A percentile compares a stretch with the other conserved stretches of the same genome.
These are phyloP conservation scores for Drosophila nannoptera DNA, from an alignment of 1,140 invertebrate genomes.

Conservation along the genomic window DNA sequence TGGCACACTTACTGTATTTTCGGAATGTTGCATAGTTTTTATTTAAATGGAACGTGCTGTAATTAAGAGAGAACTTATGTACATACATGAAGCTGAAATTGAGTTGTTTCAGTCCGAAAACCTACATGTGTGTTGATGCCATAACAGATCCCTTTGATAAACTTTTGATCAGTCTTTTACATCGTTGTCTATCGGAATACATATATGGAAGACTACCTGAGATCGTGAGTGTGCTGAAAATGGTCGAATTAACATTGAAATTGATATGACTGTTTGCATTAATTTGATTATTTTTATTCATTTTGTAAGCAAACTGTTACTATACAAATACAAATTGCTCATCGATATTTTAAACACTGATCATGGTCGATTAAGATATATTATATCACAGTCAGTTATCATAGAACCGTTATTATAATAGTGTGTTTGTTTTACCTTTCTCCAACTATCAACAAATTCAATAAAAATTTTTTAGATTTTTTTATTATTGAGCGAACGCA, in stretches of 20 bases:
- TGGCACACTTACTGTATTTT: slow-evolving; percentile 23
- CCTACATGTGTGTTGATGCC: too few relatives aligned
- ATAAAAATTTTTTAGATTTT: too few relatives aligned
- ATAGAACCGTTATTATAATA: too few relatives aligned
- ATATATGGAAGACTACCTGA: slow-evolving; percentile 8
- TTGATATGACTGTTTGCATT: slow-evolving; percentile 32
- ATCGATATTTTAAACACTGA: slow-evolving; percentile 17
- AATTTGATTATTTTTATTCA: slow-evolving; percentile 32
- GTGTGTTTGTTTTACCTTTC: too few relatives aligned
- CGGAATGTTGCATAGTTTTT: not conserved
- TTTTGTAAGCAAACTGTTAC: not conserved
- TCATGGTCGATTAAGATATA: not conserved
- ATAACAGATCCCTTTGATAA: too few relatives aligned
- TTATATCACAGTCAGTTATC: too few relatives aligned
- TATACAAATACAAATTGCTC: not conserved
- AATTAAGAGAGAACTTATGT: not conserved
- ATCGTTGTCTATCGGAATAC: not conserved
- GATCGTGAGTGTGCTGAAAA: slow-evolving; percentile 37
- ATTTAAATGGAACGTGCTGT: slow-evolving; percentile 15
- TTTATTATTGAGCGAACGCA: too few relatives aligned
- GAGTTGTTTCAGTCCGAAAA: too few relatives aligned
- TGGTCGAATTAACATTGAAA: slow-evolving; percentile 42
- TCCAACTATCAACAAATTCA: too few relatives aligned
- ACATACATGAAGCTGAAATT: not conserved
- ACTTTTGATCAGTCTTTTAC: not conserved